These are phyloP conservation scores for Synergus gifuensis DNA, from an alignment of 2,888 invertebrate genomes.

Conservation along the genomic window DNA sequence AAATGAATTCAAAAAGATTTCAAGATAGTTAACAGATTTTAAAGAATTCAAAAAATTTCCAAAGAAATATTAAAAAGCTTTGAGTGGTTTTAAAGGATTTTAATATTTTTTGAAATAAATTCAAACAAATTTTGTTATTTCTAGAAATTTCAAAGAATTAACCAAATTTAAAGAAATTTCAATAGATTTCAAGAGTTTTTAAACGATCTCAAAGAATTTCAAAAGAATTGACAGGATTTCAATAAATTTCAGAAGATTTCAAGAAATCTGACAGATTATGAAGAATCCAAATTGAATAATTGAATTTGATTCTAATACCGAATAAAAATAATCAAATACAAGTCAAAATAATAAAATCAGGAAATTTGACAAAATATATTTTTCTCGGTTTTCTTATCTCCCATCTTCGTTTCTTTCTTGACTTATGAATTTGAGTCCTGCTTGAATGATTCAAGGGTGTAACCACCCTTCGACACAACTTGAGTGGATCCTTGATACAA, in stretches of 20 bases:
- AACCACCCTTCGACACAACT: slow-evolving; percentile 49
- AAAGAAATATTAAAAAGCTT: background rate
- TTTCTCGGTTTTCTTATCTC: slow-evolving; percentile 6
- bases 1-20: no score
- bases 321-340: background rate
- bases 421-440: slow-evolving; percentile 55
- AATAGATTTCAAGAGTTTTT: no score
- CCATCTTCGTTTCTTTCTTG: slow-evolving; percentile 34
- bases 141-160: no score
- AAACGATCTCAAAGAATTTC: no score
- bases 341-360: background rate
- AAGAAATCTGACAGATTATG: no score
- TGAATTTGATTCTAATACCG: background rate
- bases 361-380: slow-evolving; percentile 7
- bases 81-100: background rate
- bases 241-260: no score
- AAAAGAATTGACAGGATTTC: no score
- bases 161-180: no score
- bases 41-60: no score
- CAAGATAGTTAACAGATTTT: no score
- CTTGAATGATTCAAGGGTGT: slow-evolving; percentile 50
- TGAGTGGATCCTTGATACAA: slow-evolving; percentile 57
- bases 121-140: no score
- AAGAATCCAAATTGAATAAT: background rate
- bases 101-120: no score